phyloP scores from a whole-genome alignment of 2,113 vertebrate species.

The Nannobrachium achirus region DNA sequence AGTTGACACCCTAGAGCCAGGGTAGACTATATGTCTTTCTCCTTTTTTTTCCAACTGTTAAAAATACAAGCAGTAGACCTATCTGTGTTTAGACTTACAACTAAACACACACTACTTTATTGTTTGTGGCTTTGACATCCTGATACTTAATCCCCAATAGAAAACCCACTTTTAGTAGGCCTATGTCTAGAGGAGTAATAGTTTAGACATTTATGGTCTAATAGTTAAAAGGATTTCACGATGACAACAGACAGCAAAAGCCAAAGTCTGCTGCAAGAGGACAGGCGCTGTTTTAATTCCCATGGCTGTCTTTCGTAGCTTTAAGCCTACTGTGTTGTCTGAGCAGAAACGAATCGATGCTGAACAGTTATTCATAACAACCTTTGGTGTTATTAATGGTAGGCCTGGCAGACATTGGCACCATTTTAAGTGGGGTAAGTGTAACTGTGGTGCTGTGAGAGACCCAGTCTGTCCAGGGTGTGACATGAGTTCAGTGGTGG shows the following conservation, averaged over 20 bases:
- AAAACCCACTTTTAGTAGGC: neutral
- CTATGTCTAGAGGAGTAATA: neutral
- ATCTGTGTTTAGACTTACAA: neutral
- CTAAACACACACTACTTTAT: neutral
- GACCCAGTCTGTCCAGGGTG: neutral
- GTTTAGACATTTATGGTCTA: too few relatives aligned
- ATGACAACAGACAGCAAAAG: too few relatives aligned
- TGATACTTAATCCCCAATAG: neutral
- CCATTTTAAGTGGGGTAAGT: neutral
- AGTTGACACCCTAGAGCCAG: neutral
- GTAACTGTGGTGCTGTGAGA: neutral
- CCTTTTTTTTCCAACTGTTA: neutral
- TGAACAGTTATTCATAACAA: neutral
- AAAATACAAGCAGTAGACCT: neutral
- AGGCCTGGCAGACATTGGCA: neutral
- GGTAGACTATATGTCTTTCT: neutral
- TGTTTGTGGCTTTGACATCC: too few relatives aligned
- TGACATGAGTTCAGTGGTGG: constrained; percentile 8
- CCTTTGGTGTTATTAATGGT: neutral
- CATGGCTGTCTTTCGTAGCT: too few relatives aligned
- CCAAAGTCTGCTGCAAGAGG: too few relatives aligned
- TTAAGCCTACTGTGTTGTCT: too few relatives aligned
- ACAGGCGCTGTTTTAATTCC: too few relatives aligned
- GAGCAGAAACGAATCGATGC: too few relatives aligned
- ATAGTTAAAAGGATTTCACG: too few relatives aligned